Conservation (phyloP, 2,113 vertebrate genomes). For the Leptosomus discolor region DNA sequence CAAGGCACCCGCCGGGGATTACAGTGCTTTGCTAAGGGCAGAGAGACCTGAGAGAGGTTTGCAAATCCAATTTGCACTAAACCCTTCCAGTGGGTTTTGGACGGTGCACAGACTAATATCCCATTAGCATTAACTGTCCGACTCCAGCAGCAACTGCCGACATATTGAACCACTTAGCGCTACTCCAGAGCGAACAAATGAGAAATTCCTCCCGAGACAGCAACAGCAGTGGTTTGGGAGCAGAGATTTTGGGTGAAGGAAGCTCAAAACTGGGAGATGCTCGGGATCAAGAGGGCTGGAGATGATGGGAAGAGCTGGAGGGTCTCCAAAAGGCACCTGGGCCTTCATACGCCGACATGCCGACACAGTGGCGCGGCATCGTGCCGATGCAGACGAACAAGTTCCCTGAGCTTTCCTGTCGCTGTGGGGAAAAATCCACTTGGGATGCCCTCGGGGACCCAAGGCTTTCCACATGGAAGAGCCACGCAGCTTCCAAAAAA, state of each 20-base stretch:
- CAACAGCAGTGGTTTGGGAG: background rate
- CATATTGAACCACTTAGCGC: slow-evolving; percentile 1
- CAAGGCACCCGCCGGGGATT: background rate
- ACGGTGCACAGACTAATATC: background rate
- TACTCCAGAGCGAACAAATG: background rate
- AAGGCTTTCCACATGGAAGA: background rate
- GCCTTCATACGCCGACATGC: rapidly evolving
- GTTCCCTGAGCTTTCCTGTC: background rate
- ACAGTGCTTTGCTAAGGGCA: background rate
- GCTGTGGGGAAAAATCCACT: background rate
- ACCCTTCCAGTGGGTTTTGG: slow-evolving; percentile 8
- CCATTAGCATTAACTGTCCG: background rate
- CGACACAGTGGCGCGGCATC: rapidly evolving
- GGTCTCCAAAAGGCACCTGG: background rate
- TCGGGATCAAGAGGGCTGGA: background rate
- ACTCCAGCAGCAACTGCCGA: background rate
- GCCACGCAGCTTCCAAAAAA: rapidly evolving
- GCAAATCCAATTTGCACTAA: slow-evolving; percentile 51
- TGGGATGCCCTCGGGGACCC: background rate
- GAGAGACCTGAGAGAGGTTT: background rate
- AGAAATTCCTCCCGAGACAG: background rate
- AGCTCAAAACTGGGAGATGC: background rate
- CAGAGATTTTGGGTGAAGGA: background rate
- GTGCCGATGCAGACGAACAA: rapidly evolving
- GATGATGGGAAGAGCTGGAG: background rate